Evolutionary conservation across 2,888 invertebrate genomes (phyloP).

Genomic region (Taenaris catops): DNA sequence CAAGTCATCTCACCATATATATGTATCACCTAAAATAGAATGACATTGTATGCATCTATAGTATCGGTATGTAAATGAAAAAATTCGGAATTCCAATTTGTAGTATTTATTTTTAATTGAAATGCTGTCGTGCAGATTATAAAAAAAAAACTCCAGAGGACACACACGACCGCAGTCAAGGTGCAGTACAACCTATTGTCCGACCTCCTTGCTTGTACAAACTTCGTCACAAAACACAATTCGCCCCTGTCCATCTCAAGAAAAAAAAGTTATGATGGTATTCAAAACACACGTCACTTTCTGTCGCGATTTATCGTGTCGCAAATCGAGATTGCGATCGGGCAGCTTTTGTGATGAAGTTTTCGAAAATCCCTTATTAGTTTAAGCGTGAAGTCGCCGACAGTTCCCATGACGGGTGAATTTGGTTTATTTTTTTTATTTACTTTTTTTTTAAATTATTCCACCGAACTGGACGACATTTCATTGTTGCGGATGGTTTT

Average conservation of each 20-base stretch:
- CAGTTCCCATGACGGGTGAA: conserved; percentile 74
- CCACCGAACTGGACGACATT: conserved; percentile 42
- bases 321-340: conserved; percentile 48
- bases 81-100: no score
- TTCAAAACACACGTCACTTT: conserved; percentile 77
- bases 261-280: conserved; percentile 60
- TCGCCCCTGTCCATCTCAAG: conserved; percentile 50
- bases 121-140: no score
- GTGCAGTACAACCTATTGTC: conserved; percentile 54
- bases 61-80: no score
- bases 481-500: conserved; percentile 46
- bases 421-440: conserved; percentile 38
- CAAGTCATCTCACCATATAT: no score
- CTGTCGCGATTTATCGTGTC: conserved; percentile 63
- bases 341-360: conserved; percentile 28
- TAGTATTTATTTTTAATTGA: no score
- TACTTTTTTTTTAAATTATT: conserved; percentile 34
- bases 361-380: conserved; percentile 60
- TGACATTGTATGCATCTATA: no score
- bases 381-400: conserved; percentile 59
- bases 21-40: no score
- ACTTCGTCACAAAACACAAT: conserved; percentile 65
- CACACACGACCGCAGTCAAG: conserved; percentile 59
- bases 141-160: no score
- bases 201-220: conserved; percentile 44